Base-by-base conservation (phyloP, 1,140 invertebrate genomes). In the Atta texana region DNA sequence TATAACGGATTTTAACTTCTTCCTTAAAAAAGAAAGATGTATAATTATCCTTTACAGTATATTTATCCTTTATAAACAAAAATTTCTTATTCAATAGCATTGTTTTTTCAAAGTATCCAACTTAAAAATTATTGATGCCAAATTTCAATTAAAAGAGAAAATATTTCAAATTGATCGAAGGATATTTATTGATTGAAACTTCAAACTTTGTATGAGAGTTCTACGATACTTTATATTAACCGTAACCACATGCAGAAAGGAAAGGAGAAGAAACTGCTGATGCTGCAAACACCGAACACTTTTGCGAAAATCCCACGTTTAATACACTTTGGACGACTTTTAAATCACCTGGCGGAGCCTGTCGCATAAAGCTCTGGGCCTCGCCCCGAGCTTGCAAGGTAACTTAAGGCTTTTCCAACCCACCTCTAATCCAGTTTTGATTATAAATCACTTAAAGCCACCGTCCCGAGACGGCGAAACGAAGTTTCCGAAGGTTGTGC, bases 401-500 rank as follows among this genome's bases (percentile, higher is more conserved):
- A 82, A 88, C 89, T 88, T 90, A 88, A 91, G 82, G 89, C 89
- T 90, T 91, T 91, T 91, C 87, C 89, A 85, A 82, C 88, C 87
- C 82, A 34, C 87, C 87, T 82, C 80, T 91, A 91, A 91, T 91
- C 87, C 90, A 90, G 89, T 91, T 90, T 91, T 91, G 89, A 91
- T 91, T 91, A 90, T 91, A 91, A 91, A 91, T 91, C 90, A 90
- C 90, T 91, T 91, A 91, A 88, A 91, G 77, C 87, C 89, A 84
- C 86, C 89, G 87, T 80, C 87, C 86, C 81, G 89, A 82, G 80
- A 87, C 84, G 84, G 87, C 75, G 84, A 90, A 91, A 91, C 89
- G 77, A 90, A 91, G 89, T 90, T 90, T 91, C 75, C 89, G 82
- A 91, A 90, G 89, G 80, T 59, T 57, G 31, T 66, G 88, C 55